Percentiles rank a stretch among this genome's conserved stretches.
Conservation (phyloP, 2,797 vertebrate species). For the Chelonia mydas region DNA sequence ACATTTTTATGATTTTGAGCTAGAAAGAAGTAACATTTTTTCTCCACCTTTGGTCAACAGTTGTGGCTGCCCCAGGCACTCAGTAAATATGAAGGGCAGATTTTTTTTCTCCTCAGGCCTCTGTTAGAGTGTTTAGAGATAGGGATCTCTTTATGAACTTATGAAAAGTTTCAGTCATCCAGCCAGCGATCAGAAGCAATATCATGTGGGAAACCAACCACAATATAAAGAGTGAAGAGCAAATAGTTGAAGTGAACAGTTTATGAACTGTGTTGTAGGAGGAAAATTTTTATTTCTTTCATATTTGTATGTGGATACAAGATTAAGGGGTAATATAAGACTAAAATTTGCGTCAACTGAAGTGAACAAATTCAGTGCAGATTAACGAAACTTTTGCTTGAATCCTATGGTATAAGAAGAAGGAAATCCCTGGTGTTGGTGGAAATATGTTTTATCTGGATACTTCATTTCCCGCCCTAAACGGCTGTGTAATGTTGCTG, state of each 20-base stretch:
- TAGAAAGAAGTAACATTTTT: too few species aligned
- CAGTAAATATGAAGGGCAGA: accelerated
- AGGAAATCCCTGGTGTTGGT: constrained; percentile 31
- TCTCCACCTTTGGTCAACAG: background rate
- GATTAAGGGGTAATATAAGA: background rate
- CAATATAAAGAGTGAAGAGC: background rate
- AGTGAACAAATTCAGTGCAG: constrained; percentile 28
- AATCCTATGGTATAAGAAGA: constrained; percentile 37
- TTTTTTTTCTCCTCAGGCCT: background rate
- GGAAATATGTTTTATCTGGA: constrained; percentile 47
- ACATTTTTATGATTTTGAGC: background rate
- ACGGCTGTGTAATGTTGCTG: background rate
- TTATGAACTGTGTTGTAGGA: background rate
- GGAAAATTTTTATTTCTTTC: background rate
- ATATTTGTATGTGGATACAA: background rate
- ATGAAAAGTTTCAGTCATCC: background rate
- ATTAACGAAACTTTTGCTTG: background rate
- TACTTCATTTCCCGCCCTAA: constrained; percentile 28
- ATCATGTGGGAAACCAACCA: background rate
- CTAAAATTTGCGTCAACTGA: background rate
- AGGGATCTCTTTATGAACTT: background rate
- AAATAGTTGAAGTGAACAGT: background rate
- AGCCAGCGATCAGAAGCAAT: constrained; percentile 10
- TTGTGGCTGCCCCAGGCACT: background rate
- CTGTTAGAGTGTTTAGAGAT: background rate